Conservation (phyloP, 2,113 vertebrate genomes). For the Actenoides hombroni region DNA sequence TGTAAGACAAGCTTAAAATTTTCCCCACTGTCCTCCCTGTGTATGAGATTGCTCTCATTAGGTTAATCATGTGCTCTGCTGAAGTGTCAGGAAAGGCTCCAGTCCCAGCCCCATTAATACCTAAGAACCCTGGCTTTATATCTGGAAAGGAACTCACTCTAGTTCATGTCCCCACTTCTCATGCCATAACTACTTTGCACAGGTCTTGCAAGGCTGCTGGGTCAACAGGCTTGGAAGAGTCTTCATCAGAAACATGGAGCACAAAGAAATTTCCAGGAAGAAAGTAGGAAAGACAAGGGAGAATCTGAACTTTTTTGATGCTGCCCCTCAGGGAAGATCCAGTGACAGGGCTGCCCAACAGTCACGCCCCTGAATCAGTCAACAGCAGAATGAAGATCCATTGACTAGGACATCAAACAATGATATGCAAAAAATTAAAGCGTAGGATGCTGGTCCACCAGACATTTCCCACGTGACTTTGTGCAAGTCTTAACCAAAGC, state of each 20-base stretch:
- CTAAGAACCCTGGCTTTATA: rapidly evolving
- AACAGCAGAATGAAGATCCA: not conserved
- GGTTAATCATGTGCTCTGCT: not conserved
- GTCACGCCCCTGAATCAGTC: not conserved
- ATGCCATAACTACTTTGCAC: rapidly evolving
- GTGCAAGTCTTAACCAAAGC: not conserved
- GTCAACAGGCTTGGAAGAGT: not conserved
- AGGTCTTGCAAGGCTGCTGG: not conserved
- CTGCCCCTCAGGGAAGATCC: rapidly evolving
- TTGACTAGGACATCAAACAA: not conserved
- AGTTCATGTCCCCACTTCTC: not conserved
- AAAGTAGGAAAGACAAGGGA: not conserved
- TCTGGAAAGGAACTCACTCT: not conserved
- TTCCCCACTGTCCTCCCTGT: not conserved
- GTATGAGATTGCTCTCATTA: not conserved
- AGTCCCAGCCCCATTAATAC: not conserved
- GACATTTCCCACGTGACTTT: not conserved
- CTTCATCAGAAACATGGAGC: not conserved
- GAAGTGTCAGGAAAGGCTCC: not conserved
- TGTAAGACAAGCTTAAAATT: not conserved
- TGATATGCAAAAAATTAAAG: rapidly evolving
- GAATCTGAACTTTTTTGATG: not conserved
- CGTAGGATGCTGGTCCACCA: rapidly evolving
- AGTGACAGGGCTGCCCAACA: not conserved
- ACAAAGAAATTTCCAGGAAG: not conserved